phyloP scores from a whole-genome alignment of 2,888 invertebrate genomes.

The Amiota minor region DNA sequence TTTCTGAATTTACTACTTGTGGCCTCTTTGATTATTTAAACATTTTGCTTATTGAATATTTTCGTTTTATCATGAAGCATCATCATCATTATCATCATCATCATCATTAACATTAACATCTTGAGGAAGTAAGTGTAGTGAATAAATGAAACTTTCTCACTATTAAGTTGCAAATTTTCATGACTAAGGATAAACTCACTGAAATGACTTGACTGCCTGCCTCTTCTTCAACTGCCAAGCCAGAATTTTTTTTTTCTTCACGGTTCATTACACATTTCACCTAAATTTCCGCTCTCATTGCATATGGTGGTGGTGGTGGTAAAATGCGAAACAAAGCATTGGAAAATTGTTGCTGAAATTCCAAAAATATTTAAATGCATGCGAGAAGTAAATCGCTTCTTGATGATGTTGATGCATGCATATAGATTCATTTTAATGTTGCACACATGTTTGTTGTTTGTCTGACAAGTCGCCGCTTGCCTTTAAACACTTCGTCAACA shows the following conservation, averaged over 20 bases:
- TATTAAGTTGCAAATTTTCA: constrained; percentile 21
- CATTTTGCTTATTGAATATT: constrained; percentile 3
- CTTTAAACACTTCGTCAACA: too few relatives aligned
- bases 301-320: neutral
- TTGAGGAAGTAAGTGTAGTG: too few relatives aligned
- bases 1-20: neutral
- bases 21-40: constrained; percentile 2
- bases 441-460: too few relatives aligned
- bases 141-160: neutral
- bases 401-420: too few relatives aligned
- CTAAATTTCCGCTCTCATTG: constrained; percentile 26
- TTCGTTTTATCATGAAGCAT: neutral
- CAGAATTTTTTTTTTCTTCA: neutral
- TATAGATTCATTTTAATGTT: too few relatives aligned
- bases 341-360: too few relatives aligned
- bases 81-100: too few relatives aligned
- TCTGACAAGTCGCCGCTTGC: too few relatives aligned
- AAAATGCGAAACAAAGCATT: too few relatives aligned
- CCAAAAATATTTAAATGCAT: too few relatives aligned
- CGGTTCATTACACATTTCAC: constrained; percentile 17
- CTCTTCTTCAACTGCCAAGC: neutral
- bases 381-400: too few relatives aligned
- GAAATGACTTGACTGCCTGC: neutral
- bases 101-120: too few relatives aligned
- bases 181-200: neutral